Evolutionary conservation across 2,888 invertebrate species (phyloP), one percentile per base, ranked within the genome.

Genomic region (Monoplex corrugatus): DNA sequence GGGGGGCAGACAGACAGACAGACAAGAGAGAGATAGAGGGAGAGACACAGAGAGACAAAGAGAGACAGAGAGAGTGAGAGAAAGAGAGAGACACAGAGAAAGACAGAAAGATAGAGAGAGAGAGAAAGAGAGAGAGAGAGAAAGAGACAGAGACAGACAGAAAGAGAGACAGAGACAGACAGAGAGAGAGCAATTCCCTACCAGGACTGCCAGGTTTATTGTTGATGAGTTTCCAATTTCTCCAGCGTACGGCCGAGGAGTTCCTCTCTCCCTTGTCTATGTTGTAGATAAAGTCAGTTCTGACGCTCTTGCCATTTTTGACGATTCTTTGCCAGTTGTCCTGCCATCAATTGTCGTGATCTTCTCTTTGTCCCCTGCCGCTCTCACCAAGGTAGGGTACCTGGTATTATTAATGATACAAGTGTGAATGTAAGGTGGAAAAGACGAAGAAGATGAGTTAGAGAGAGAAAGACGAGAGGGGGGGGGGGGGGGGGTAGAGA

Each of bases 251-350:
- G 38, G 82, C 82, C 1, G 82, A 82, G 28, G 44, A 6, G 43
- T 82, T 82, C 82, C 28, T 82, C 13, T 35, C 82, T 6, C 35
- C 82, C 23, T n/a, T 28, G 82, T 82, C 44, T 3, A 82, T 82
- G 82, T 82, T 82, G 82, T 82, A 82, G 44, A 82, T 44, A 16
- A 82, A 28, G 44, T 82, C 82, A 5, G 43, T 28, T 19, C 82
- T 16, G 28, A 1, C 2, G n/a, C 82, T 82, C 44, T 16, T 1
- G 6, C 23, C 28, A 28, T 82, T 43, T 28, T 19, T 2, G 28
- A n/a, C 44, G 82, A 82, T 82, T 1, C 28, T n/a, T 2, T 44
- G 43, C 82, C 82, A 82, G 44, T 82, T 43, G 44, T 82, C n/a
- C 44, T 23, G 3, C 82, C 82, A 28, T 82, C 82, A 0, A 82